Base-by-base conservation (phyloP, 2,888 invertebrate species). In the Trachelus tabidus region DNA sequence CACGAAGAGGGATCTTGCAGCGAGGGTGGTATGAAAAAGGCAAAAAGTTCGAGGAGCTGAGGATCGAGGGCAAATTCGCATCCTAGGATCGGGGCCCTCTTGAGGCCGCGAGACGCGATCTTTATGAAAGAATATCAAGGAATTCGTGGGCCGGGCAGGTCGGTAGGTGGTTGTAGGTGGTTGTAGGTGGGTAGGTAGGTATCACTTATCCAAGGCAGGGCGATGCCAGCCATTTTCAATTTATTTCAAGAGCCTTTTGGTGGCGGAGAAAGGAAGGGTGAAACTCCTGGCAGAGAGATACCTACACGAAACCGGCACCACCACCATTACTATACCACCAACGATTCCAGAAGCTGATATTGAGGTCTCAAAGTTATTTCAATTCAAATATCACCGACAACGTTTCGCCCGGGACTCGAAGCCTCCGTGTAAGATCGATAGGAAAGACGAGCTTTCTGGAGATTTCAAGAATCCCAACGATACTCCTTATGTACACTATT, bases 191-290 rank as follows among this genome's bases (percentile, higher is more conserved):
- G 71, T 34, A 23, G 82, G 81, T 83, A 84, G 87, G 87, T 88
- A 88, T 88, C 88, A 87, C 85, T 86, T 87, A 86, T 86, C 86
- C 83, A 85, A 83, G 83, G 87, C 85, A 83, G 86, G 84, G 86
- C 85, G 87, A 81, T 86, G 85, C 87, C 87, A 89, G 85, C 89
- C 87, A 89, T 90, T 90, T 90, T 89, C 90, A 90, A 90, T 90
- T 90, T 90, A 90, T 89, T 89, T 90, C 88, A 89, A 90, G 90
- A 86, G 87, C 86, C 88, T 88, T 89, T 87, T 86, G 84, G 85
- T 85, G 85, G 83, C 84, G 83, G 84, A 81, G 40, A 40, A 69
- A 85, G 85, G 84, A 86, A 85, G 86, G 86, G 85, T 86, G 84
- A 80, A 80, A 84, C 82, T 83, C 79, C 76, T 80, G 68, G 73